Base-by-base conservation (phyloP, 2,888 invertebrate species). In the Caenorhabditis macrosperma region DNA sequence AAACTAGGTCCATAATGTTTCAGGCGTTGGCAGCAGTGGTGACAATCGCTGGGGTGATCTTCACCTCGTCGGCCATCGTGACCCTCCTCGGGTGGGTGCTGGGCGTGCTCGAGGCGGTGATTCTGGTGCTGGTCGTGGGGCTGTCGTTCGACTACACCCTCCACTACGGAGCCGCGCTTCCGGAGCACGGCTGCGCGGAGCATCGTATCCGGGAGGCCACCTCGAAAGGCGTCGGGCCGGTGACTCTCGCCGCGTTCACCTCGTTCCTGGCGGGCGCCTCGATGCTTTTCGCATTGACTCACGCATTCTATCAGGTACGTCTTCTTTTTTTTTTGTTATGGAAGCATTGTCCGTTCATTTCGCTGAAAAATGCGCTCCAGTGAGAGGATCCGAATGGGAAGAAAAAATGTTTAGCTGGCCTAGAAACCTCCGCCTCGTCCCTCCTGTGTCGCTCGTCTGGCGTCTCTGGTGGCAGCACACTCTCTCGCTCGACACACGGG, bases 121-220 rank as follows among this genome's bases (percentile, higher is more conserved):
- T 90, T 69, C 84, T 90, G 2, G 90, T 90, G 3, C 82, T 90
- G 24, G 89, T 88, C 30, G 90, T 90, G 22, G 87, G 89, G 20
- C 82, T 90, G 7, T 90, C 90, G 1, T 90, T 90, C 75, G 90
- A 90, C 69, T 90, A 88, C 78, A 90, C 90, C n/a, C 86, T 90
- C n/a, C 90, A 90, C 66, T 90, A 85, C 75, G 89, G 88, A n/a
- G 86, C 87, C 20, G 83, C 86, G 12, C 68, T 89, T 20, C 87
- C 86, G 15, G 44, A 75, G 10, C 46, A 68, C 22, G 86, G 86
- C 17, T 86, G 86, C 59, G 66, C 81, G 2, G 60, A 67, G 1
- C 86, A 86, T 59, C 79, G 83, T n/a, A 83, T 82, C 24, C 61
- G 78, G 38, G 77, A 80, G n/a, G 81, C 81, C 22, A 81, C 81